Conservation (phyloP, 1,140 invertebrate genomes). For the Chrysopa pallens region DNA sequence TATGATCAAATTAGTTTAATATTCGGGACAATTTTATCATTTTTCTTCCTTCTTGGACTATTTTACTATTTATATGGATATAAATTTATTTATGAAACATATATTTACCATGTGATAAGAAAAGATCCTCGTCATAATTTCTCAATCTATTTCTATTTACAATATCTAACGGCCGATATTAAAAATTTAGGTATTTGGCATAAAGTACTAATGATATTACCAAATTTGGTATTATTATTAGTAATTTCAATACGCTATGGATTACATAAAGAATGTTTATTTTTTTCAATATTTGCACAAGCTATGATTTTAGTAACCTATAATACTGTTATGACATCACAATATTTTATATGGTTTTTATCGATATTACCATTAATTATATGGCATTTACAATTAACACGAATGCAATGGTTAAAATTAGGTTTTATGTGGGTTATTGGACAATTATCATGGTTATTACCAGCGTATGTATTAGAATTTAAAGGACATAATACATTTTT, state of each 20-base stretch:
- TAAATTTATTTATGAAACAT: slow-evolving; percentile 78
- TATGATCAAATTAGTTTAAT: slow-evolving; percentile 44
- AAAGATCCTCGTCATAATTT: slow-evolving; percentile 94
- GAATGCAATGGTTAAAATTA: slow-evolving; percentile 25
- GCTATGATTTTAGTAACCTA: slow-evolving; percentile 83
- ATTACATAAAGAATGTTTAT: slow-evolving; percentile 42
- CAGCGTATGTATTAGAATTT: slow-evolving; percentile 86
- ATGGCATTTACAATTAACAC: slow-evolving; percentile 39
- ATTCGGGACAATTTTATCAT: slow-evolving; percentile 38
- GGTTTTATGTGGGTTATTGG: slow-evolving; percentile 51
- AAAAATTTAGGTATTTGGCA: slow-evolving; percentile 28
- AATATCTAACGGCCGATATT: slow-evolving; percentile 58
- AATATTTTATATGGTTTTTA: slow-evolving; percentile 97
- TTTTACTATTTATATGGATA: slow-evolving; percentile 72
- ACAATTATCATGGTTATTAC: slow-evolving; percentile 75
- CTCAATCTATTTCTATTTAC: slow-evolving; percentile 86
- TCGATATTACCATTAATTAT: slow-evolving; percentile 65
- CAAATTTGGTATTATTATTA: slow-evolving; percentile 53
- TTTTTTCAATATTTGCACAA: slow-evolving; percentile 70
- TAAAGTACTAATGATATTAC: slow-evolving; percentile 50
- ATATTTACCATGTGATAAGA: slow-evolving; percentile 81
- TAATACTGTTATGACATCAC: slow-evolving; percentile 93
- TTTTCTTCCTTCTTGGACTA: slow-evolving; percentile 38
- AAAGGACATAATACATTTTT: slow-evolving; percentile 64
- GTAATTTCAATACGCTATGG: slow-evolving; percentile 52